Conservation (phyloP, 2,888 invertebrate species). For the Nezara viridula region DNA sequence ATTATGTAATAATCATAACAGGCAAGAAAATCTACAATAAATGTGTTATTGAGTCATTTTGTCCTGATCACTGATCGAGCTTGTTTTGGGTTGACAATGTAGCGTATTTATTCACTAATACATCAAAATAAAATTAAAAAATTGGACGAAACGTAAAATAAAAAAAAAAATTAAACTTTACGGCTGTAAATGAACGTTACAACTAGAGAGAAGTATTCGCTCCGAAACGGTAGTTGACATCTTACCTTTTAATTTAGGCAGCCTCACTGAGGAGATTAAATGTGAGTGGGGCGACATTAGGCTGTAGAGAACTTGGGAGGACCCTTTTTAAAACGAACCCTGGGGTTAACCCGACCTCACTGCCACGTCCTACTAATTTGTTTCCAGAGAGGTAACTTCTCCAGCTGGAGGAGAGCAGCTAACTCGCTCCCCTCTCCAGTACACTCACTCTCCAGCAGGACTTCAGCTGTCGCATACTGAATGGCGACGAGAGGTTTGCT, state of each 20-base stretch:
- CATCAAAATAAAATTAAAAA: background rate
- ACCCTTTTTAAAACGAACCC: background rate
- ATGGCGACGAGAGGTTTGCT: background rate
- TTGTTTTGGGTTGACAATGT: no score
- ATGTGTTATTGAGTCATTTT: no score
- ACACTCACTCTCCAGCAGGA: background rate
- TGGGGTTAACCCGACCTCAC: background rate
- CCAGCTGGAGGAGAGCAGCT: background rate
- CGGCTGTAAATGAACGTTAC: background rate
- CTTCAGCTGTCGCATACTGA: background rate
- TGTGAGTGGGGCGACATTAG: background rate
- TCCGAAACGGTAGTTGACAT: background rate
- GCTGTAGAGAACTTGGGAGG: background rate
- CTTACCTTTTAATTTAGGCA: slow-evolving; percentile 3
- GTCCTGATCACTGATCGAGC: no score
- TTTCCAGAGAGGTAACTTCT: background rate
- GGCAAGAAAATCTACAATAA: no score
- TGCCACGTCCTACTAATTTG: slow-evolving; percentile 3
- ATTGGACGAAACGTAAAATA: background rate
- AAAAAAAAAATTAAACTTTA: background rate
- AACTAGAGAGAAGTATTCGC: background rate
- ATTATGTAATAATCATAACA: no score
- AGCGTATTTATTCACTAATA: background rate
- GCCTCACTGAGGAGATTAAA: background rate
- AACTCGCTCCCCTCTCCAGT: background rate